phyloP scores from a whole-genome alignment of 2,888 invertebrate species.

The Caenorhabditis sulstoni region DNA sequence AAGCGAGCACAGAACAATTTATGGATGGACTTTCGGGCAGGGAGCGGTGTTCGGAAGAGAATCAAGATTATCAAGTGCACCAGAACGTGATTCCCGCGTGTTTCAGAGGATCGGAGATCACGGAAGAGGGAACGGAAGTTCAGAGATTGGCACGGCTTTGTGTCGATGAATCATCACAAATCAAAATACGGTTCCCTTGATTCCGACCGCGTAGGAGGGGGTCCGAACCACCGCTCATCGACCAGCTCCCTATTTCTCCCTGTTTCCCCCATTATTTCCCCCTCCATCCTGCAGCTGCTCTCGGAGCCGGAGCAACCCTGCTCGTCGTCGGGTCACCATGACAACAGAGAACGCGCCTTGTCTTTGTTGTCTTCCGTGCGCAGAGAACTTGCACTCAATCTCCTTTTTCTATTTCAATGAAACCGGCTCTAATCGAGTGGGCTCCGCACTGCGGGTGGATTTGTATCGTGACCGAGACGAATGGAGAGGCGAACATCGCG shows the following conservation, averaged over 20 bases:
- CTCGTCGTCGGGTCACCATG: too few species aligned
- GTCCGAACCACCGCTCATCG: background rate
- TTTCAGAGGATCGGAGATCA: slow-evolving; percentile 7
- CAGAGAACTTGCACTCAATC: background rate
- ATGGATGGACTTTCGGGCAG: background rate
- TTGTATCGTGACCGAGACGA: slow-evolving; percentile 33
- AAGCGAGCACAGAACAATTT: slow-evolving; percentile 4
- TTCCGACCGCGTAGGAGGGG: too few species aligned
- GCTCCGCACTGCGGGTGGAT: slow-evolving; percentile 49
- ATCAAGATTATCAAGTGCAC: slow-evolving; percentile 22
- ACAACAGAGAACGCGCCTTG: slow-evolving; percentile 3
- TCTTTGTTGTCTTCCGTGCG: slow-evolving; percentile 27
- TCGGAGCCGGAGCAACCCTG: too few species aligned
- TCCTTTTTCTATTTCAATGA: slow-evolving; percentile 12
- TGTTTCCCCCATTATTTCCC: background rate
- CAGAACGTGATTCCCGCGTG: background rate
- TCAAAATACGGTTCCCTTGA: slow-evolving; percentile 1
- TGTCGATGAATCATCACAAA: background rate
- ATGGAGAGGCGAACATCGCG: slow-evolving; percentile 33
- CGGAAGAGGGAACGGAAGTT: slow-evolving; percentile 6
- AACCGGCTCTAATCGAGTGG: slow-evolving; percentile 52
- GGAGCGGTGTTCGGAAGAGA: background rate
- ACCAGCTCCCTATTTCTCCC: background rate
- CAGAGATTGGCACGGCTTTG: slow-evolving; percentile 10
- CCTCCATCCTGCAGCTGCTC: background rate